Conservation (phyloP, 2,113 vertebrate species). For the Pleuronectes platessa region DNA sequence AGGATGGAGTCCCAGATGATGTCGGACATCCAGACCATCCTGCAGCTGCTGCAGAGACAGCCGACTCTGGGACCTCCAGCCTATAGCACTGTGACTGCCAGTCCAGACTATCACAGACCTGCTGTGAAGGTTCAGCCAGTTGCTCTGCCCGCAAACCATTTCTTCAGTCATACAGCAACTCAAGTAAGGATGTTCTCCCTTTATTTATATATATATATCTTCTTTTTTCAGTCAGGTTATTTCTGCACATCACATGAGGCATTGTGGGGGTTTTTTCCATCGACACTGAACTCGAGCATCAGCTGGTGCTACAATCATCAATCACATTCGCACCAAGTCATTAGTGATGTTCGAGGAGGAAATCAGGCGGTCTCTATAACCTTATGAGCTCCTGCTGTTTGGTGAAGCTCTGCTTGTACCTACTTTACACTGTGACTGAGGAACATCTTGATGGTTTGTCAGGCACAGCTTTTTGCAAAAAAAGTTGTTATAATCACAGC, state of each 20-base stretch:
- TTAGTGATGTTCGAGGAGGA: constrained; percentile 2
- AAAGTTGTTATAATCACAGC: background rate
- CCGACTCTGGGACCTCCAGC: constrained; percentile 90
- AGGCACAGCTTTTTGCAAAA: background rate
- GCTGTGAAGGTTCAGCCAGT: constrained; percentile 81
- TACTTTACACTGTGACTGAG: background rate
- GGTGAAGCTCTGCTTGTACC: background rate
- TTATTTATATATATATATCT: background rate
- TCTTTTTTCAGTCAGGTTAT: background rate
- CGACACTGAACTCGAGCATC: background rate
- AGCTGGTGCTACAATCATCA: constrained; percentile 21
- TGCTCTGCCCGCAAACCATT: constrained; percentile 85
- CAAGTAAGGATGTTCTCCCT: constrained; percentile 79
- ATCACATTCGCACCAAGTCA: constrained; percentile 5
- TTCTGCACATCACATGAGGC: background rate
- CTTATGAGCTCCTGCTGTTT: constrained; percentile 10
- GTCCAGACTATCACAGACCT: constrained; percentile 87
- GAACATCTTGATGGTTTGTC: constrained; percentile 2
- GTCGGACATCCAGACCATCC: constrained; percentile 93
- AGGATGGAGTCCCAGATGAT: constrained; percentile 98
- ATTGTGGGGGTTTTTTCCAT: background rate
- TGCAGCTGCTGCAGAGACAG: constrained; percentile 95
- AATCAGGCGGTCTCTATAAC: background rate
- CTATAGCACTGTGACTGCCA: constrained; percentile 92
- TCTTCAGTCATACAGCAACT: constrained; percentile 85